These are phyloP conservation scores for Spodoptera frugiperda DNA, from an alignment of 1,140 invertebrate species.

Conservation along the genomic window DNA sequence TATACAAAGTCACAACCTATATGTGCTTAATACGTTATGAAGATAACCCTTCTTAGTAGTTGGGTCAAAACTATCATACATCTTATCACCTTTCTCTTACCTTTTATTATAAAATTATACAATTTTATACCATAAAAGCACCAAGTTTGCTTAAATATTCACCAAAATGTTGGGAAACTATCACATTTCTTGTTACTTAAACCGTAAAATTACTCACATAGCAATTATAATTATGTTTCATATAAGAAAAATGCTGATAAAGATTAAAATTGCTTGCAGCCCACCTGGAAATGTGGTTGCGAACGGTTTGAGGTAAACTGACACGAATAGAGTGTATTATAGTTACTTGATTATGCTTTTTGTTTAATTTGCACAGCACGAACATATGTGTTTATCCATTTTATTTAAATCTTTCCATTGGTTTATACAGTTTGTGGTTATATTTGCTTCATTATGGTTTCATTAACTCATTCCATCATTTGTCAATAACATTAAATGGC, in stretches of 20 bases:
- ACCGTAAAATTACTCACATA: too few species aligned
- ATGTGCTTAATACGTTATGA: too few species aligned
- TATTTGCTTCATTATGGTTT: neutral
- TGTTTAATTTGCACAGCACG: slow-evolving; percentile 48
- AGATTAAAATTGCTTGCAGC: slow-evolving; percentile 68
- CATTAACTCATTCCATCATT: neutral
- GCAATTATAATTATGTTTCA: neutral
- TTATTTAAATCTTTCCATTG: neutral
- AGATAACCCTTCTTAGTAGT: too few species aligned
- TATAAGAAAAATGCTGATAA: slow-evolving; percentile 32
- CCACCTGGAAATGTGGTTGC: slow-evolving; percentile 73
- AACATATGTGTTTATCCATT: slow-evolving; percentile 12
- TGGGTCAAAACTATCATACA: too few species aligned
- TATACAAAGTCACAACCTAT: too few species aligned
- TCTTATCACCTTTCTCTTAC: too few species aligned
- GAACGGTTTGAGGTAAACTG: slow-evolving; percentile 73
- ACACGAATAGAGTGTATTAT: slow-evolving; percentile 40
- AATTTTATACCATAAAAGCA: too few species aligned
- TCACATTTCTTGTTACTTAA: too few species aligned
- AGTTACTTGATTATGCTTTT: slow-evolving; percentile 34
- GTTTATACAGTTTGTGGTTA: slow-evolving; percentile 1
- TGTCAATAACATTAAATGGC: slow-evolving; percentile 17
- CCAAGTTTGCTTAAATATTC: too few species aligned
- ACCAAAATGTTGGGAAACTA: too few species aligned
- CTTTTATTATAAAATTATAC: too few species aligned